These are phyloP conservation scores for Troides aeacus DNA, from an alignment of 2,888 invertebrate genomes.

Conservation along the genomic window DNA sequence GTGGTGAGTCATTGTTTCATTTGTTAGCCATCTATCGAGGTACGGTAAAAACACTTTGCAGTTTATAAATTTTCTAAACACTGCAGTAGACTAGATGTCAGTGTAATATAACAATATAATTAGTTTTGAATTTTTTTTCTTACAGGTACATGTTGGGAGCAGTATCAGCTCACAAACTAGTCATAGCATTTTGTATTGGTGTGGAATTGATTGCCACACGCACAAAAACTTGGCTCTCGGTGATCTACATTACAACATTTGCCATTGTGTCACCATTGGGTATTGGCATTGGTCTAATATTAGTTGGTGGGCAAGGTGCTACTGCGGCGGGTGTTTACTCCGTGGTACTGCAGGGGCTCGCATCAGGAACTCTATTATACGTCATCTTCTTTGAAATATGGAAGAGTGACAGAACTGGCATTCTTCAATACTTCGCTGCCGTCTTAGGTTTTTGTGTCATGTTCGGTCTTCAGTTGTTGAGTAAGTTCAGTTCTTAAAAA, in stretches of 20 bases:
- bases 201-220: constrained; percentile 88
- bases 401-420: constrained; percentile 77
- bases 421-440: constrained; percentile 83
- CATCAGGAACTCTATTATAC: constrained; percentile 95
- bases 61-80: not conserved
- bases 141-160: constrained; percentile 90
- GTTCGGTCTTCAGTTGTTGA: constrained; percentile 83
- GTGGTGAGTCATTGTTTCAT: constrained; percentile 51
- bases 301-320: constrained; percentile 80
- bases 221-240: constrained; percentile 81
- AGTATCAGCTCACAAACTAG: constrained; percentile 91
- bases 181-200: constrained; percentile 93
- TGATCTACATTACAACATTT: constrained; percentile 86
- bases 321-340: constrained; percentile 82
- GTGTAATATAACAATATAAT: constrained; percentile 16
- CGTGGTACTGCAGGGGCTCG: constrained; percentile 89
- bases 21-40: constrained; percentile 38
- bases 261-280: constrained; percentile 90
- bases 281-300: constrained; percentile 85
- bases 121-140: not conserved
- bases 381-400: constrained; percentile 98
- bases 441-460: constrained; percentile 85
- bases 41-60: constrained; percentile 36
- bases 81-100: constrained; percentile 42
- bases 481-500: constrained; percentile 66